These are phyloP conservation scores for Sebastes matsubarae DNA, from an alignment of 2,797 vertebrate species.

Conservation along the genomic window DNA sequence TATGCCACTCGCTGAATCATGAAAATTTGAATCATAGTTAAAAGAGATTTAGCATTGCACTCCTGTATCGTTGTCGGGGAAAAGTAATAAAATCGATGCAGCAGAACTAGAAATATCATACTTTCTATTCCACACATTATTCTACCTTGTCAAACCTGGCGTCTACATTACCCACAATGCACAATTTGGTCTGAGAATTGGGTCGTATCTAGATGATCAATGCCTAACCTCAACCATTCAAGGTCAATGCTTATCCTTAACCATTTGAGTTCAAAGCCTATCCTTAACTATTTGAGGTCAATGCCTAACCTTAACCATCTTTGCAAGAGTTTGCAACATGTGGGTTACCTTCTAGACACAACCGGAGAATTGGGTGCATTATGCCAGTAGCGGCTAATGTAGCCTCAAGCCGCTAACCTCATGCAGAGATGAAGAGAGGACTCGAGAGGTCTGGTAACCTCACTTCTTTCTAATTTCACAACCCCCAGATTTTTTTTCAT, in stretches of 20 bases:
- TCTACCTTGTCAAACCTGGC: background rate
- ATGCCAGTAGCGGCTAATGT: background rate
- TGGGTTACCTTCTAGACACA: no score
- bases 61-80: background rate
- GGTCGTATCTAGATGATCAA: no score
- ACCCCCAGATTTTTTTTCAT: background rate
- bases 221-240: no score
- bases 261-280: no score
- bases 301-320: no score
- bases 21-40: background rate
- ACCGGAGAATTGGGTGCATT: background rate
- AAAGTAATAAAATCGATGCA: background rate
- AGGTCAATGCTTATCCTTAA: no score
- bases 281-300: no score
- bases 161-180: background rate
- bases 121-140: background rate
- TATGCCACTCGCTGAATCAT: background rate
- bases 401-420: background rate
- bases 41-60: background rate
- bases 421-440: background rate
- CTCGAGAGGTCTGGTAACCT: background rate
- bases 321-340: no score
- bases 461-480: background rate
- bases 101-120: background rate
- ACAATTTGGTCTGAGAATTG: background rate